phyloP scores from a whole-genome alignment of 2,888 invertebrate genomes.

The Pogonocherus hispidulus region DNA sequence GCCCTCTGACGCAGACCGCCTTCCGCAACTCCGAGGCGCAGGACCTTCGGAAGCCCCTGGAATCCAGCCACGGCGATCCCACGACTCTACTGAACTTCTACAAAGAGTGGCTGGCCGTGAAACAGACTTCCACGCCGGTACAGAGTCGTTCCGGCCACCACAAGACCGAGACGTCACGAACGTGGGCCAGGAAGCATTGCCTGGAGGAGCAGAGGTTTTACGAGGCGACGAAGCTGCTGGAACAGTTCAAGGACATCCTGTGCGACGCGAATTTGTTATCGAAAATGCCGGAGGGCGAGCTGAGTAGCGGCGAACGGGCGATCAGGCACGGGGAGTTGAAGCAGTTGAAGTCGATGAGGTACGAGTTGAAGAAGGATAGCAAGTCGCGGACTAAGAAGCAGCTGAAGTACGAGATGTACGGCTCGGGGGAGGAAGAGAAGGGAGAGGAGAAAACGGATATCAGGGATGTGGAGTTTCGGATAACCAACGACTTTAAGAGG shows the following conservation, averaged over 20 bases:
- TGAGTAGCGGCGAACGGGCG: slow-evolving; percentile 82
- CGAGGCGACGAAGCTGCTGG: slow-evolving; percentile 93
- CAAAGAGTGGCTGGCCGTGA: slow-evolving; percentile 87
- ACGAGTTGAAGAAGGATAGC: slow-evolving; percentile 70
- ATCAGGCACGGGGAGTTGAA: slow-evolving; percentile 91
- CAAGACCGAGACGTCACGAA: slow-evolving; percentile 70
- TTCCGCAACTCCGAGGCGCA: slow-evolving; percentile 88
- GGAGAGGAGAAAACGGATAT: slow-evolving; percentile 67
- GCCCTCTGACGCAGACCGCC: slow-evolving; percentile 91
- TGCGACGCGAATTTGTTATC: slow-evolving; percentile 70
- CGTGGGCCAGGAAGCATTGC: slow-evolving; percentile 92
- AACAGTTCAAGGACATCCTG: slow-evolving; percentile 88
- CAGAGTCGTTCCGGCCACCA: slow-evolving; percentile 44
- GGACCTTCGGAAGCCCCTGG: slow-evolving; percentile 82
- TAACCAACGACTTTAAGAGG: slow-evolving; percentile 76
- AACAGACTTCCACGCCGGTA: slow-evolving; percentile 68
- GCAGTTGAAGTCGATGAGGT: slow-evolving; percentile 81
- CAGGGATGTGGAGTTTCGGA: slow-evolving; percentile 76
- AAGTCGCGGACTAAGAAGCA: slow-evolving; percentile 81
- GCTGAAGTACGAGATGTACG: slow-evolving; percentile 79
- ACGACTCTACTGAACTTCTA: slow-evolving; percentile 89
- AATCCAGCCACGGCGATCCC: slow-evolving; percentile 97
- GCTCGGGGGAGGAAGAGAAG: slow-evolving; percentile 74
- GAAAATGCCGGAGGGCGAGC: slow-evolving; percentile 60
- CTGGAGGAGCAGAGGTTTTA: slow-evolving; percentile 98